Evolutionary conservation across 2,888 invertebrate genomes (phyloP).

Genomic region (Mellilla xanthometata): DNA sequence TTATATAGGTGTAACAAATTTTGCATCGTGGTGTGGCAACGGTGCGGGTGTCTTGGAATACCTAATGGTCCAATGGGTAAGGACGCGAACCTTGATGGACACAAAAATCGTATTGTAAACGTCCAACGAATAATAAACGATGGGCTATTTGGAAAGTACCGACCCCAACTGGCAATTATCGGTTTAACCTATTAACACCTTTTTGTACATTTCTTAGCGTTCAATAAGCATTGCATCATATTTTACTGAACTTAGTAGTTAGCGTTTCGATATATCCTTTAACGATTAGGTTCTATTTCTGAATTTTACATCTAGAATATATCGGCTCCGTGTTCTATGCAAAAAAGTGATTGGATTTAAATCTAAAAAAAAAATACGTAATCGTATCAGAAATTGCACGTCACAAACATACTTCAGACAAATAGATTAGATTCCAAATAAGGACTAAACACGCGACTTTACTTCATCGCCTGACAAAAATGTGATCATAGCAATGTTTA

Average conservation of each 20-base stretch:
- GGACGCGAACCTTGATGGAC: slow-evolving; percentile 77
- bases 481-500: background rate
- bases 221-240: no score
- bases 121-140: slow-evolving; percentile 73
- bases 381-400: background rate
- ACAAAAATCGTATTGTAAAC: slow-evolving; percentile 79
- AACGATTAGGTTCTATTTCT: no score
- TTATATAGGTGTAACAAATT: slow-evolving; percentile 82
- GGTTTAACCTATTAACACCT: slow-evolving; percentile 44
- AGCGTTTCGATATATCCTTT: no score
- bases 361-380: background rate
- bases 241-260: no score
- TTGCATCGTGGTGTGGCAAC: slow-evolving; percentile 78
- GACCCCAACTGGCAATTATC: slow-evolving; percentile 41
- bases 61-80: slow-evolving; percentile 76
- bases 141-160: slow-evolving; percentile 68
- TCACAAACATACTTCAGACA: background rate
- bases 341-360: background rate
- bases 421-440: background rate
- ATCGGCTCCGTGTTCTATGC: no score
- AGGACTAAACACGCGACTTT: background rate
- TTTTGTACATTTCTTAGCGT: no score
- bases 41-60: slow-evolving; percentile 70
- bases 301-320: no score
- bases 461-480: slow-evolving; percentile 4